Conservation (phyloP, 2,888 invertebrate species). For the Yponomeuta cagnagella region DNA sequence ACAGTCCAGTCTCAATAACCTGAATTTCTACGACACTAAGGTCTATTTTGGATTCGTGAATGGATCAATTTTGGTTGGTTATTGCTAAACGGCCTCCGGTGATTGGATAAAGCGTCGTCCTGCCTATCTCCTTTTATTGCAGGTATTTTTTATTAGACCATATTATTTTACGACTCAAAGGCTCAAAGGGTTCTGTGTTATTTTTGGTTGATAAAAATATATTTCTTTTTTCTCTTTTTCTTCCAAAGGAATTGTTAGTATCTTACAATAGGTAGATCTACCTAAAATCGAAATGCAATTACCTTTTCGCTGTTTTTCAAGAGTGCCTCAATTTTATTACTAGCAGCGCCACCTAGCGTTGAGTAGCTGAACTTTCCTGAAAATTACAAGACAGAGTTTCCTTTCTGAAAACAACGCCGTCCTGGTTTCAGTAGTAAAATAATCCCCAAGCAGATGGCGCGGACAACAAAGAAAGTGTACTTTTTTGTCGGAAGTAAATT, state of each 20-base stretch:
- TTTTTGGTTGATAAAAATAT: no score
- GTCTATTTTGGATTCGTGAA: not conserved
- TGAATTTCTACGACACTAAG: not conserved
- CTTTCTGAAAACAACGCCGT: not conserved
- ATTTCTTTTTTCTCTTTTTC: no score
- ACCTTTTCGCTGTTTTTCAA: no score
- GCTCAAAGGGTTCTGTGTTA: no score
- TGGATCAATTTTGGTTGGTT: not conserved
- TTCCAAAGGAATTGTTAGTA: no score
- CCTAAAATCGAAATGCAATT: no score
- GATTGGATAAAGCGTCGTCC: not conserved
- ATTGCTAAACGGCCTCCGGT: not conserved
- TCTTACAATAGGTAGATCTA: no score
- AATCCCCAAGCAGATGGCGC: not conserved
- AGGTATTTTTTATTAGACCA: conserved; percentile 5
- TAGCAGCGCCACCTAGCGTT: conserved; percentile 21
- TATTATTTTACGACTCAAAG: no score
- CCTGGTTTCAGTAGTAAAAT: not conserved
- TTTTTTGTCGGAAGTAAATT: not conserved
- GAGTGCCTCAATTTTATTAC: not conserved
- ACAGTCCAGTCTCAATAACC: not conserved
- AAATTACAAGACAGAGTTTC: not conserved
- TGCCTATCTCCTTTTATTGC: conserved; percentile 8
- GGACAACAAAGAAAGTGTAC: not conserved
- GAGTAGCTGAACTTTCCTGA: conserved; percentile 19